A percentile compares a stretch with the other conserved stretches of the same genome.
Evolutionary conservation across 37 sponge, comb jelly and placozoan species (phyloP).

Genomic region (Oscarella lobularis): DNA sequence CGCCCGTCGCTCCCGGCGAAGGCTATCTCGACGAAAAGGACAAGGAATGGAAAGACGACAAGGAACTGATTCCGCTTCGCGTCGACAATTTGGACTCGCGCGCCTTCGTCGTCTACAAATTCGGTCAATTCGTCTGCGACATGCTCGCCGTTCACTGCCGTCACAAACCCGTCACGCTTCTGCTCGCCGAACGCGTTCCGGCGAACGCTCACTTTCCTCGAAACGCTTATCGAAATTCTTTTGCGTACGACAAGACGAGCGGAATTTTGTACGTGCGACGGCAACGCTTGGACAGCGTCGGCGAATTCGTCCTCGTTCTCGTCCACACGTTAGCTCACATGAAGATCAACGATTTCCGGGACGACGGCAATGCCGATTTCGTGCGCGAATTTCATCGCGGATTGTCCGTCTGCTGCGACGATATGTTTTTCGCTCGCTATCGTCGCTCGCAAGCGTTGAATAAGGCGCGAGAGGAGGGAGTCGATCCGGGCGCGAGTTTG

Average conservation of each 20-base stretch:
- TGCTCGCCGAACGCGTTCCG: neutral
- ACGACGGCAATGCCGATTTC: neutral
- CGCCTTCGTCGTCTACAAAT: conserved; percentile 6
- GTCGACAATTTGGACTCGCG: too few relatives aligned
- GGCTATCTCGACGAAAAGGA: neutral
- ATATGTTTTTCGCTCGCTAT: conserved; percentile 5
- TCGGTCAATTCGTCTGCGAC: conserved; percentile 8
- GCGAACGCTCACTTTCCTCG: neutral
- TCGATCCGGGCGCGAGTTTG: neutral
- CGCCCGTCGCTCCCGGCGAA: neutral
- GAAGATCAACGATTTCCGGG: neutral
- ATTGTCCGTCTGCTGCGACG: conserved; percentile 5
- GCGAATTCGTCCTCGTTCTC: neutral
- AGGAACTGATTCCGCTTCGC: too few relatives aligned
- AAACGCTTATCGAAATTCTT: conserved; percentile 10
- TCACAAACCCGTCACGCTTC: neutral
- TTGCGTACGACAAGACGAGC: neutral
- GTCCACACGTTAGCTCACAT: conserved; percentile 2
- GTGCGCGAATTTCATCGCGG: neutral
- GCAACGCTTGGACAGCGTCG: neutral
- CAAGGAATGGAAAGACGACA: neutral
- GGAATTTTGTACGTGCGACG: neutral
- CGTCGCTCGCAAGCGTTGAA: neutral
- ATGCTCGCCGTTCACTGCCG: neutral
- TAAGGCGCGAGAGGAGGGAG: neutral